Base-by-base conservation (phyloP, 2,797 vertebrate species). In the Acanthiza pusilla region DNA sequence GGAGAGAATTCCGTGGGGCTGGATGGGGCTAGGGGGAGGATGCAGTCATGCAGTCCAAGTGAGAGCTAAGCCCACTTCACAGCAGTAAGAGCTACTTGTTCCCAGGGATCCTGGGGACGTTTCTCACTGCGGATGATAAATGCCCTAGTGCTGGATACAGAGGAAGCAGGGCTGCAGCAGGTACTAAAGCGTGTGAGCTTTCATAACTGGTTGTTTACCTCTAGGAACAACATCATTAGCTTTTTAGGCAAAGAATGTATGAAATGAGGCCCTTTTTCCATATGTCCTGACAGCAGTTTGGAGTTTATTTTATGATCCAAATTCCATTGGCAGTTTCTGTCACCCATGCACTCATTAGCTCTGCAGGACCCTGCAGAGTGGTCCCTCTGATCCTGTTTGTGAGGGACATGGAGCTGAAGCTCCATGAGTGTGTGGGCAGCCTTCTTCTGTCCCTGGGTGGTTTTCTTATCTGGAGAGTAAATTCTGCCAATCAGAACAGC, bases 281-380 rank as follows among this genome's bases (percentile, higher is more conserved):
- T 34, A 16, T 18, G 34, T 40, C 13, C 16, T 38, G 42, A 16
- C 50, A 65, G 29, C 66, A 54, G 26, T 26, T 75, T 10, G 23
- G 17, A 7, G 0, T 8, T 50, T 43, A 8, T 26, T 51, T 48
- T 76, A n/a, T 19, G 9, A 57, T 27, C 30, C 27, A 19, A 2
- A 8, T 50, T 42, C 4, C 11, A 6, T 0, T 16, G 45, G n/a
- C 32, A 12, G 5, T 65, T 70, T 30, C 12, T 65, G 47, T 75
- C 53, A 30, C n/a, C 16, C 1, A 0, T 6, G 17, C 17, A 5
- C 7, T 7, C 1, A 0, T 32, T 19, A 30, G 9, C 13, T 22
- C 40, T 29, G 58, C 42, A 36, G 62, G 57, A 13, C 1, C 26
- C 10, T 45, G 78, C 9, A 5, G 66, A 30, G 34, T 7, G 47